These are phyloP conservation scores for Ormyrus labotus DNA, from an alignment of 2,888 invertebrate species.

Conservation along the genomic window DNA sequence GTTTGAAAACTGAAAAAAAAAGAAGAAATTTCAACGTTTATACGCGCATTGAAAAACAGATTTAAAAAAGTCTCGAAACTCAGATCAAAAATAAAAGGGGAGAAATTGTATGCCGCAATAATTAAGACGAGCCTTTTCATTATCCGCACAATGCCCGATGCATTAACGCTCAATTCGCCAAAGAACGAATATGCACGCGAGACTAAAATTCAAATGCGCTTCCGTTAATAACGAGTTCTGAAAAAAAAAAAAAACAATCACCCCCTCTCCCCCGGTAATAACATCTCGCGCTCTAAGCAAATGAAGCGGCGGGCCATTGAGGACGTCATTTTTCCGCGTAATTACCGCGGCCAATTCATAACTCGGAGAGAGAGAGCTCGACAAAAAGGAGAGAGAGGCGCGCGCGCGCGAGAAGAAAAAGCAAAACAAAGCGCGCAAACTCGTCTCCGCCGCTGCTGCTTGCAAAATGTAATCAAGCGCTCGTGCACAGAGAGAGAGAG, in stretches of 20 bases:
- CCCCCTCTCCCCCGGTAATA: not conserved
- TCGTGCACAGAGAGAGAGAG: not conserved
- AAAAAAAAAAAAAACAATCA: constrained; percentile 24
- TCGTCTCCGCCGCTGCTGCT: not conserved
- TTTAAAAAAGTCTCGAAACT: no score
- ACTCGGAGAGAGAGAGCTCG: not conserved
- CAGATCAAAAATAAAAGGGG: no score
- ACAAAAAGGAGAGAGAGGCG: constrained; percentile 34
- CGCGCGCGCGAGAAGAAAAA: not conserved
- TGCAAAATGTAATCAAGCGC: no score
- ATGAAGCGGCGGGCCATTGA: constrained; percentile 31
- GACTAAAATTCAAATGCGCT: not conserved
- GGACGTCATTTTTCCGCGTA: constrained; percentile 25
- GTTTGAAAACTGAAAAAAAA: no score
- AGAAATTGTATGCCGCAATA: no score
- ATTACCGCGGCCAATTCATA: constrained; percentile 43
- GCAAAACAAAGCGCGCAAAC: not conserved
- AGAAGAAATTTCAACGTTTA: no score
- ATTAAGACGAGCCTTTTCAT: no score
- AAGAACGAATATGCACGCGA: not conserved
- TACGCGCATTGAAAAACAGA: no score
- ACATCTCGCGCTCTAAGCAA: not conserved
- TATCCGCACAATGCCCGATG: no score
- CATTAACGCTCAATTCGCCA: not conserved
- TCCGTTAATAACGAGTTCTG: constrained; percentile 8